Conservation (phyloP, 1,140 invertebrate species). For the Anastatus disparis region DNA sequence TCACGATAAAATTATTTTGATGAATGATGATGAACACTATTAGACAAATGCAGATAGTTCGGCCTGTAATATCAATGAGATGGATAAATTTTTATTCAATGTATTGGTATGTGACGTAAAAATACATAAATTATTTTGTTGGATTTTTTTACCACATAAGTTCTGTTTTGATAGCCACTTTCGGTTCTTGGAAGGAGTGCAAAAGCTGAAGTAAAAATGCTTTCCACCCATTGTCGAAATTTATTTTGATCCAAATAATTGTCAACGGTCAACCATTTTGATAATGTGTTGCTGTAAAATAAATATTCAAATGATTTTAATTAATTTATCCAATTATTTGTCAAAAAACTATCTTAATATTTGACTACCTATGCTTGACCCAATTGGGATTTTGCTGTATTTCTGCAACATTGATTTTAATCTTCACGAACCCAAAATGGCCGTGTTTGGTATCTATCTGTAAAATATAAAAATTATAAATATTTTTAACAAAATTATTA, state of each 20-base stretch:
- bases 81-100: background rate
- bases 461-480: slow-evolving; percentile 15
- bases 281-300: slow-evolving; percentile 53
- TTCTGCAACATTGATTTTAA: slow-evolving; percentile 30
- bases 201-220: too few species aligned
- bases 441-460: slow-evolving; percentile 26
- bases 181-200: too few species aligned
- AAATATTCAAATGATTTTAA: background rate
- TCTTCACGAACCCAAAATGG: slow-evolving; percentile 39
- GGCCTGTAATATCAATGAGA: background rate
- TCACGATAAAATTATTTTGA: background rate
- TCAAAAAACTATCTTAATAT: slow-evolving; percentile 9
- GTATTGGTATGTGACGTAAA: too few species aligned
- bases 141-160: slow-evolving; percentile 6
- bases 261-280: slow-evolving; percentile 55
- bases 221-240: slow-evolving; percentile 63
- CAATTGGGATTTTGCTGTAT: slow-evolving; percentile 30
- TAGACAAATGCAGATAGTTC: background rate
- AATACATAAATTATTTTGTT: too few species aligned
- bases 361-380: slow-evolving; percentile 29
- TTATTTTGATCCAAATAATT: too few species aligned
- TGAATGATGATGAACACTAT: too few species aligned
- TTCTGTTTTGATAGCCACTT: slow-evolving; percentile 43
- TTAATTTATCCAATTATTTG: background rate
- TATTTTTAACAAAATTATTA: too few species aligned